These are phyloP conservation scores for Drosophila nigricruria DNA, from an alignment of 2,888 invertebrate genomes.

Conservation along the genomic window DNA sequence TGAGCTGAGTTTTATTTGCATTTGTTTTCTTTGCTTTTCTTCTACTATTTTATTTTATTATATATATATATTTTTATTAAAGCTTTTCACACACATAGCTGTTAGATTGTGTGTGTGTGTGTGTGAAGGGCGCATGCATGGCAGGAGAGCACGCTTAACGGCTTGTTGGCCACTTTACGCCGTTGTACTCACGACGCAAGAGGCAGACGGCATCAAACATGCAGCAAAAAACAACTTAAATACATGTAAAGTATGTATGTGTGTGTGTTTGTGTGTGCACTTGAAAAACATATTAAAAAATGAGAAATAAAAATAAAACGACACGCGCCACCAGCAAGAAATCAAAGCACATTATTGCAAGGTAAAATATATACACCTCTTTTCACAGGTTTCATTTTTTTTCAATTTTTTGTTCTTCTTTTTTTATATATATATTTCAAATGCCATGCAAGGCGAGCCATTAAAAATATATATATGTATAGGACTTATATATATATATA, in stretches of 20 bases:
- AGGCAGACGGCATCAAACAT: constrained; percentile 49
- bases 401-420: not conserved
- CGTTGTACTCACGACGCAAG: constrained; percentile 50
- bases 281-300: constrained; percentile 46
- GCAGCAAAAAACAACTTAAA: constrained; percentile 15
- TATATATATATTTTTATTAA: not conserved
- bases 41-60: constrained; percentile 2
- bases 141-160: constrained; percentile 65
- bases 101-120: not conserved
- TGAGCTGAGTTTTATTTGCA: constrained; percentile 15
- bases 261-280: constrained; percentile 21
- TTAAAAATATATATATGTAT: constrained; percentile 55
- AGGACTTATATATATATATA: constrained; percentile 34
- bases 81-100: constrained; percentile 3
- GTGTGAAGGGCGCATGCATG: constrained; percentile 38
- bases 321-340: constrained; percentile 38
- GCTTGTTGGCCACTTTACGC: constrained; percentile 80
- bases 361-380: constrained; percentile 32
- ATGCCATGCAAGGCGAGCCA: constrained; percentile 47
- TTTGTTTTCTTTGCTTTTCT: constrained; percentile 19
- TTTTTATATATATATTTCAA: constrained; percentile 18
- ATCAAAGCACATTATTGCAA: constrained; percentile 61
- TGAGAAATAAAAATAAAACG: constrained; percentile 23
- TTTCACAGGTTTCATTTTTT: not conserved
- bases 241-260: constrained; percentile 1